These are phyloP conservation scores for Drosophila yooni DNA, from an alignment of 2,888 invertebrate genomes.

Conservation along the genomic window DNA sequence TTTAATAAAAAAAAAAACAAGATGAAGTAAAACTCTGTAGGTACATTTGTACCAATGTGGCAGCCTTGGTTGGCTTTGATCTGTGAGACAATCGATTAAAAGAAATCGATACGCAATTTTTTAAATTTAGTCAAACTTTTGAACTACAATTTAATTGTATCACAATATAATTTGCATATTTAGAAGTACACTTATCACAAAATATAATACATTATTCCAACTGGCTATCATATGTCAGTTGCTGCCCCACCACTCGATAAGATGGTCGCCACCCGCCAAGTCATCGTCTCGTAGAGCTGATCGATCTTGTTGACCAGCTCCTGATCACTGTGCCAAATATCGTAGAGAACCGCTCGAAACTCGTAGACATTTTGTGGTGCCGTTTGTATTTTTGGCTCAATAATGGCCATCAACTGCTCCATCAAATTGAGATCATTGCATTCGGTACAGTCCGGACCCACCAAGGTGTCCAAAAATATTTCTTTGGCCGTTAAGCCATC, in stretches of 20 bases:
- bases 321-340: slow-evolving; percentile 69
- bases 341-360: slow-evolving; percentile 58
- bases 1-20: too few species aligned
- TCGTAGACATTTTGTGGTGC: slow-evolving; percentile 57
- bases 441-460: slow-evolving; percentile 52
- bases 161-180: slow-evolving; percentile 1
- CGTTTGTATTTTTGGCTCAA: slow-evolving; percentile 54
- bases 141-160: not conserved
- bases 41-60: not conserved
- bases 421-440: slow-evolving; percentile 61
- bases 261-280: slow-evolving; percentile 52
- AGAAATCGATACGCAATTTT: not conserved
- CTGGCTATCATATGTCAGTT: slow-evolving; percentile 32
- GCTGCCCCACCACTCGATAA: slow-evolving; percentile 49
- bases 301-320: slow-evolving; percentile 59
- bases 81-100: not conserved
- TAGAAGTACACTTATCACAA: not conserved
- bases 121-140: not conserved
- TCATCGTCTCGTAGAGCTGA: slow-evolving; percentile 64
- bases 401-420: slow-evolving; percentile 65
- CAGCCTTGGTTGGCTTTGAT: not conserved
- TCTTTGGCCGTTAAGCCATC: slow-evolving; percentile 46
- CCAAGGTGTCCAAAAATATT: slow-evolving; percentile 62
- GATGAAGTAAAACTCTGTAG: not conserved
- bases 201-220: not conserved